Evolutionary conservation across 2,113 vertebrate genomes (phyloP).

Genomic region (Corythoichthys haematopterus): DNA sequence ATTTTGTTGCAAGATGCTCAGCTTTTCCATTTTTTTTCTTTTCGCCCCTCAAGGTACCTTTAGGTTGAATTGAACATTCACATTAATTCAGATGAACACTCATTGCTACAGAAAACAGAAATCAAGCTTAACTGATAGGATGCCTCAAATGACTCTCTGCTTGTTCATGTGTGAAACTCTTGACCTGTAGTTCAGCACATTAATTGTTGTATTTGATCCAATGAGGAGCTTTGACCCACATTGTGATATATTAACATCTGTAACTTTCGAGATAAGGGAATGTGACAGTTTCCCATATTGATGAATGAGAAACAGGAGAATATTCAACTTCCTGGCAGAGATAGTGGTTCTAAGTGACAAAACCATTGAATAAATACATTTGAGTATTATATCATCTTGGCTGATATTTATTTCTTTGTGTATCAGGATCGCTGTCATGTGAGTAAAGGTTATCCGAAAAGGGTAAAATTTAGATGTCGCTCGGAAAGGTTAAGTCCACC

Average conservation of each 20-base stretch:
- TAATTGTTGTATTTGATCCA: slow-evolving; percentile 33
- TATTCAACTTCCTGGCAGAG: slow-evolving; percentile 13
- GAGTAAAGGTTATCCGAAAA: slow-evolving; percentile 55
- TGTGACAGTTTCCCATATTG: slow-evolving; percentile 17
- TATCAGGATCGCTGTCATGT: slow-evolving; percentile 37
- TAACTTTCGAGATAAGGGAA: slow-evolving; percentile 30
- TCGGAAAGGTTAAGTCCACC: slow-evolving; percentile 39
- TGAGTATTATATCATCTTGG: slow-evolving; percentile 31
- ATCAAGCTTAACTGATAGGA: slow-evolving; percentile 25
- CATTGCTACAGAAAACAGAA: not conserved
- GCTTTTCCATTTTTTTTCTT: not conserved
- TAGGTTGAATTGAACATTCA: slow-evolving; percentile 10
- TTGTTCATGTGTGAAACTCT: slow-evolving; percentile 4
- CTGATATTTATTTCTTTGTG: slow-evolving; percentile 55
- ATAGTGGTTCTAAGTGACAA: slow-evolving; percentile 11
- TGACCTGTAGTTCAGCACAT: slow-evolving; percentile 13
- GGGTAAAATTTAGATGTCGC: slow-evolving; percentile 16
- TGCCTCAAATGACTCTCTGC: slow-evolving; percentile 3
- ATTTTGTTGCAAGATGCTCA: slow-evolving; percentile 18
- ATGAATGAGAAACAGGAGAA: slow-evolving; percentile 19
- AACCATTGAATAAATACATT: slow-evolving; percentile 31
- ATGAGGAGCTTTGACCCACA: slow-evolving; percentile 17
- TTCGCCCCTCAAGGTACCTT: not conserved
- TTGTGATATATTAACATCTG: slow-evolving; percentile 11
- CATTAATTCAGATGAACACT: slow-evolving; percentile 16